Evolutionary conservation across 2,888 invertebrate genomes (phyloP).

Genomic region (Thelaira solivaga): DNA sequence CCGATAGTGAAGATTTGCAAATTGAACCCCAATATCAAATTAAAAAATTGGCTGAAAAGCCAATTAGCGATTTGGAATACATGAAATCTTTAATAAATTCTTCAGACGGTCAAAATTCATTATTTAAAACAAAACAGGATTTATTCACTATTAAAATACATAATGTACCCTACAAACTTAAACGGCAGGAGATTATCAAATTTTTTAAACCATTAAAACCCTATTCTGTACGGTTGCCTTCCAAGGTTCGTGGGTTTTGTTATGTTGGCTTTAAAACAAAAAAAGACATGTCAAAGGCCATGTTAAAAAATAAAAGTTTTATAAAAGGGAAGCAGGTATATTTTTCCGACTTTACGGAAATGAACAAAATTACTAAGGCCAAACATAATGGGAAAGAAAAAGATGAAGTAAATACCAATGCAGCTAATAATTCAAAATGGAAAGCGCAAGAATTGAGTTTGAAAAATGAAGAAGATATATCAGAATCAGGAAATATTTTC

Average conservation of each 20-base stretch:
- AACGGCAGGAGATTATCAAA: slow-evolving; percentile 89
- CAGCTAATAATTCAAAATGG: slow-evolving; percentile 78
- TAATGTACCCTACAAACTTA: slow-evolving; percentile 86
- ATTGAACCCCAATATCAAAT: slow-evolving; percentile 64
- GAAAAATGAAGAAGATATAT: slow-evolving; percentile 86
- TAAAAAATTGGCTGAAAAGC: slow-evolving; percentile 82
- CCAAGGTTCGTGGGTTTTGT: slow-evolving; percentile 88
- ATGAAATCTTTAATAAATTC: slow-evolving; percentile 82
- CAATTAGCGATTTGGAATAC: slow-evolving; percentile 89
- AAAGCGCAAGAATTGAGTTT: slow-evolving; percentile 81
- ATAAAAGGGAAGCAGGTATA: slow-evolving; percentile 83
- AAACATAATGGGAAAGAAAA: slow-evolving; percentile 56
- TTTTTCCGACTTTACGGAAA: slow-evolving; percentile 79
- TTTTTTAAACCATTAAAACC: slow-evolving; percentile 90
- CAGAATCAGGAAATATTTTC: slow-evolving; percentile 94
- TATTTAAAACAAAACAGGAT: slow-evolving; percentile 71
- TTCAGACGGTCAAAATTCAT: slow-evolving; percentile 2
- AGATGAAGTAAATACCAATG: slow-evolving; percentile 60
- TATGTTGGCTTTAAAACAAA: slow-evolving; percentile 94
- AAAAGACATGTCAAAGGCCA: slow-evolving; percentile 86
- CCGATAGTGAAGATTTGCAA: slow-evolving; percentile 69
- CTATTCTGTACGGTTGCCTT: slow-evolving; percentile 87
- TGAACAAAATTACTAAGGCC: slow-evolving; percentile 75
- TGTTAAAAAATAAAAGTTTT: slow-evolving; percentile 90
- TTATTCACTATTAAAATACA: slow-evolving; percentile 85